phyloP scores from a whole-genome alignment of 2,797 vertebrate genomes.

The Heteromormyrus szaboi region DNA sequence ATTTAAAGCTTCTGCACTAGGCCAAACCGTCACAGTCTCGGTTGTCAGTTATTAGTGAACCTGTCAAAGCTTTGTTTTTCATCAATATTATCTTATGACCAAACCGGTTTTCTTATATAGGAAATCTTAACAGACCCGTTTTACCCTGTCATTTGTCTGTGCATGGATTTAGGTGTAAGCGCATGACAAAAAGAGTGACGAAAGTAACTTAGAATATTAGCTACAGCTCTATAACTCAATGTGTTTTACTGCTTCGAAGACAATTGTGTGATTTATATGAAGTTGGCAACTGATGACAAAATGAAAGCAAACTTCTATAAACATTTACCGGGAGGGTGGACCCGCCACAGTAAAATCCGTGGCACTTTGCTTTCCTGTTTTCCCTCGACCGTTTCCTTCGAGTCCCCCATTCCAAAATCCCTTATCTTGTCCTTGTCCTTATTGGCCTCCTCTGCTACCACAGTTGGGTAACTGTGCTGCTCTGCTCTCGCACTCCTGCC shows the following conservation, averaged over 20 bases:
- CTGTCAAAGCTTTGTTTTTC: slow-evolving; percentile 13
- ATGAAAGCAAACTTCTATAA: not conserved
- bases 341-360: not conserved
- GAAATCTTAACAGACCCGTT: not conserved
- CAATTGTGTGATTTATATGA: not conserved
- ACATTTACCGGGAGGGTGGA: not conserved
- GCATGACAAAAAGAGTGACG: not conserved
- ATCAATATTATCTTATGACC: not conserved
- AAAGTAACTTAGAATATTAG: not conserved
- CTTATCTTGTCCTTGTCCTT: slow-evolving; percentile 3
- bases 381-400: not conserved
- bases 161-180: not conserved
- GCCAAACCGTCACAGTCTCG: not conserved
- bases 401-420: not conserved
- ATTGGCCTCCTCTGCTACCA: not conserved
- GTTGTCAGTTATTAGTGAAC: not conserved
- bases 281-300: not conserved
- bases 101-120: not conserved
- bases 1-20: not conserved
- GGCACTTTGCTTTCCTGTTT: not conserved
- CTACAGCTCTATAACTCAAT: not conserved
- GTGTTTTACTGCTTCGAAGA: not conserved
- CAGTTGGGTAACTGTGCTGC: not conserved
- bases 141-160: not conserved
- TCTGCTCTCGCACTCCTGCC: not conserved